Evolutionary conservation across 2,797 vertebrate genomes (phyloP).

Genomic region (Lophotriccus pileatus): DNA sequence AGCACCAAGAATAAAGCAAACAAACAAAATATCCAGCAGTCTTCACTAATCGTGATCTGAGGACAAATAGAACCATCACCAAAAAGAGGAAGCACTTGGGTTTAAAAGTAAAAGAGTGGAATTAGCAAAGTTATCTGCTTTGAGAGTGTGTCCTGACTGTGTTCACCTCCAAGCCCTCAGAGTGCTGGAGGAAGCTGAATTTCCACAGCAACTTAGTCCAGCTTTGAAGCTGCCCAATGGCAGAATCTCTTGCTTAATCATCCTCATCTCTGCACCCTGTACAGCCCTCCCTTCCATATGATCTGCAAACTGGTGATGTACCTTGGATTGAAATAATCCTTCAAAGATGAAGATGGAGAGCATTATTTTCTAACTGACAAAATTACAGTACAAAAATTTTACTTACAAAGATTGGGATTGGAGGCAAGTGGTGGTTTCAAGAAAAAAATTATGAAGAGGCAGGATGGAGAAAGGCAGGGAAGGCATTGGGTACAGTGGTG

Average conservation of each 20-base stretch:
- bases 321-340: background rate
- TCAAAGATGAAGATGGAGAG: background rate
- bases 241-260: background rate
- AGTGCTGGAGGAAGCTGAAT: background rate
- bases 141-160: background rate
- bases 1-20: background rate
- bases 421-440: background rate
- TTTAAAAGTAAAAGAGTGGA: background rate
- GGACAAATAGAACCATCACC: background rate
- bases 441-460: background rate
- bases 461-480: background rate
- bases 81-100: background rate
- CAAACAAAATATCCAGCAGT: background rate
- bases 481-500: background rate
- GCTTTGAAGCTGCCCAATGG: background rate
- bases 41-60: background rate
- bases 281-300: background rate
- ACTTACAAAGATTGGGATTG: fast-evolving
- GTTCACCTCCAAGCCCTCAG: background rate
- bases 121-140: background rate
- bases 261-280: background rate
- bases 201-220: background rate
- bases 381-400: background rate
- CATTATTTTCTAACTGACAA: background rate
- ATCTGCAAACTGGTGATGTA: background rate